Conservation (phyloP, 2,113 vertebrate genomes). For the Callipepla squamata region DNA sequence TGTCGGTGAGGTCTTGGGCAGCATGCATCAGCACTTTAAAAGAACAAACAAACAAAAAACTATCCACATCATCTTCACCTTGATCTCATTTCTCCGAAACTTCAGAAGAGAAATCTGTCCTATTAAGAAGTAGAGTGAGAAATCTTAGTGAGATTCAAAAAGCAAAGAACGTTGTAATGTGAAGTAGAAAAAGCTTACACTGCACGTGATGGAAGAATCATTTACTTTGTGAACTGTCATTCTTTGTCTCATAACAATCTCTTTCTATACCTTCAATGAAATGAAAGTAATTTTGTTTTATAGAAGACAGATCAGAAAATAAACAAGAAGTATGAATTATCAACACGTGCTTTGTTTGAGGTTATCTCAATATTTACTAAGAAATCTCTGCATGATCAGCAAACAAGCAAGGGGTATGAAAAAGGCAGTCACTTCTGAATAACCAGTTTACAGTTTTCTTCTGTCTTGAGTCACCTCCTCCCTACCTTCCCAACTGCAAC, state of each 20-base stretch:
- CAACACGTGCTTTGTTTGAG: neutral
- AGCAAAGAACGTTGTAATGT: neutral
- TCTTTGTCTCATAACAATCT: neutral
- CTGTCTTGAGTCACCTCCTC: neutral
- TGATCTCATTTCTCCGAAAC: neutral
- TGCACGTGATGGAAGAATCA: neutral
- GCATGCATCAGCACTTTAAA: neutral
- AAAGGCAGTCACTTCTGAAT: neutral
- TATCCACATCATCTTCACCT: neutral
- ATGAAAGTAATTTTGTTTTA: neutral
- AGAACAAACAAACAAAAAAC: neutral
- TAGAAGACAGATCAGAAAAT: neutral
- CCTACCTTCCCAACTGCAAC: neutral
- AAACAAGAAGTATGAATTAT: neutral
- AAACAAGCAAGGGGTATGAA: neutral
- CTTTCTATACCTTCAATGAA: neutral
- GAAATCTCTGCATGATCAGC: neutral
- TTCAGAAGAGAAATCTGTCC: neutral
- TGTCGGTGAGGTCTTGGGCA: neutral
- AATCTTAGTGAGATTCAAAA: neutral
- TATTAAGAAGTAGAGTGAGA: neutral
- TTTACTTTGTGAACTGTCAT: neutral
- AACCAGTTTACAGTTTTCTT: neutral
- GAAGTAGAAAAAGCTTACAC: neutral
- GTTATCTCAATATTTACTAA: neutral